Percentiles rank a stretch among this genome's conserved stretches.
phyloP scores from a whole-genome alignment of 1,140 invertebrate species.

The Brachystomella parvula region DNA sequence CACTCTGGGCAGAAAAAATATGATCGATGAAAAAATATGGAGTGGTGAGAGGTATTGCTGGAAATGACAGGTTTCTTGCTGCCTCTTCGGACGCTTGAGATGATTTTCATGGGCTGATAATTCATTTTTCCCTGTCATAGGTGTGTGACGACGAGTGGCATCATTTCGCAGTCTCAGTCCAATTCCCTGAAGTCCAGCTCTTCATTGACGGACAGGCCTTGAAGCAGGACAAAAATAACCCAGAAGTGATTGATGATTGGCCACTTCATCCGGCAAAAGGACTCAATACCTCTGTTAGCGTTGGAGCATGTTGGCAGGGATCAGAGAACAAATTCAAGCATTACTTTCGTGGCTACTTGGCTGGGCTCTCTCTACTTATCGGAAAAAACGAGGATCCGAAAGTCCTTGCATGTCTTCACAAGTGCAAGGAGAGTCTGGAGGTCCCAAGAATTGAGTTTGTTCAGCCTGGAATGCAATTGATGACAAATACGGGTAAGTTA shows the following conservation, averaged over 20 bases:
- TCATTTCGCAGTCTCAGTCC: slow-evolving; percentile 88
- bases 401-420: slow-evolving; percentile 73
- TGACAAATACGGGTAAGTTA: slow-evolving; percentile 53
- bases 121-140: slow-evolving; percentile 43
- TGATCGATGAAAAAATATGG: no score
- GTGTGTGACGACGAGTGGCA: slow-evolving; percentile 98
- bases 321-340: slow-evolving; percentile 80
- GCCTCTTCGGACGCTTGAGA: no score
- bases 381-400: slow-evolving; percentile 68
- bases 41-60: no score
- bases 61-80: no score
- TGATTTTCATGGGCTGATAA: no score
- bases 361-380: slow-evolving; percentile 72
- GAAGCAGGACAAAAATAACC: slow-evolving; percentile 70
- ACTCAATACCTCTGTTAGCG: slow-evolving; percentile 83
- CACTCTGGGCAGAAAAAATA: no score
- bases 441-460: slow-evolving; percentile 67
- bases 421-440: slow-evolving; percentile 74
- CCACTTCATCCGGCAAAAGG: slow-evolving; percentile 92
- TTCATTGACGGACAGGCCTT: slow-evolving; percentile 83
- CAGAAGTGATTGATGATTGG: slow-evolving; percentile 98
- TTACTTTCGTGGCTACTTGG: slow-evolving; percentile 76
- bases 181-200: slow-evolving; percentile 77
- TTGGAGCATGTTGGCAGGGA: slow-evolving; percentile 96
- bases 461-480: slow-evolving; percentile 62